Conservation (phyloP, 1,140 invertebrate species). For the Lepidotrigona ventralis region DNA sequence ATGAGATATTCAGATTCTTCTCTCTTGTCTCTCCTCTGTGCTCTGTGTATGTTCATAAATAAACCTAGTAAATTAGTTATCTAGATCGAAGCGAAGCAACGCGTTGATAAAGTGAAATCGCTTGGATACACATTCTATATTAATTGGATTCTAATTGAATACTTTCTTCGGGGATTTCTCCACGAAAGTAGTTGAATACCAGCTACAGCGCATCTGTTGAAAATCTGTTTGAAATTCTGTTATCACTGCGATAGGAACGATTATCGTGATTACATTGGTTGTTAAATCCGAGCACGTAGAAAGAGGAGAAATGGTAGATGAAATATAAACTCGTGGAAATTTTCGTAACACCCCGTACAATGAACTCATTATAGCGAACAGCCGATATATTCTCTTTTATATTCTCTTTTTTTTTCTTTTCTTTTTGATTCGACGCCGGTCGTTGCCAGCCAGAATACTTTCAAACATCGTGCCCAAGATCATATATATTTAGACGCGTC, state of each 20-base stretch:
- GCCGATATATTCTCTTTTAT: background rate
- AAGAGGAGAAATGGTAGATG: background rate
- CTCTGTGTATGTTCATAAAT: background rate
- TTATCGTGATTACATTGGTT: background rate
- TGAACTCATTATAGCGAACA: constrained; percentile 6
- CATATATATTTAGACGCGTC: constrained; percentile 11
- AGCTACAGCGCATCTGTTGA: background rate
- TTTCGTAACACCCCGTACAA: constrained; percentile 36
- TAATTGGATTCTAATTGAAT: background rate
- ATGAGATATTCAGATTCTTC: background rate
- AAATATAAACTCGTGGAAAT: background rate
- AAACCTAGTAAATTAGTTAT: background rate
- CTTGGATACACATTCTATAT: no score
- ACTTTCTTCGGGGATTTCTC: background rate
- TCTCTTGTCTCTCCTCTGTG: background rate
- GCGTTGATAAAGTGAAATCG: background rate
- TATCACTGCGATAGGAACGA: background rate
- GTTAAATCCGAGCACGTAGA: background rate
- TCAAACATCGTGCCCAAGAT: background rate
- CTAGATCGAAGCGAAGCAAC: background rate
- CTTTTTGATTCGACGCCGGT: background rate
- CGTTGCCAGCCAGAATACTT: background rate
- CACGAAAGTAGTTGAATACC: background rate
- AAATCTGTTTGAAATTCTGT: background rate
- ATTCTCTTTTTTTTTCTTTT: background rate